phyloP scores from a whole-genome alignment of 2,113 vertebrate species.

The Pelusios castaneus region DNA sequence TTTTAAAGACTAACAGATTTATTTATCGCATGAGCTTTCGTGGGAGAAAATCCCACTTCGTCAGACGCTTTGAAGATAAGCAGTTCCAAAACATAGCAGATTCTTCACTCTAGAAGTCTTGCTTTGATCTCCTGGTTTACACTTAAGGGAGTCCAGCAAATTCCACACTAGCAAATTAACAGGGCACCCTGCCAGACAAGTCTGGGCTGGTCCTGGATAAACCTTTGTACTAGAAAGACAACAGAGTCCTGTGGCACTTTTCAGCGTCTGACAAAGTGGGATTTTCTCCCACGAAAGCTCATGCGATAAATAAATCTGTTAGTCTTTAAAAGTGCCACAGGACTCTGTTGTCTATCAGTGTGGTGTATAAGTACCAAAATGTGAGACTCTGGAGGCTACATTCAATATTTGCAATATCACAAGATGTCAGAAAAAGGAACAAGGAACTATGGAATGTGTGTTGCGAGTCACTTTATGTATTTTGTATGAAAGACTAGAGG shows the following conservation, averaged over 20 bases:
- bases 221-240: fast-evolving
- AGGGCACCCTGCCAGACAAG: background rate
- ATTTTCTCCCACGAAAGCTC: no score
- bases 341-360: no score
- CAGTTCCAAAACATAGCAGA: fast-evolving
- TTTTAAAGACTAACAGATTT: no score
- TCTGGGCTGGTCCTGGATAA: background rate
- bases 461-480: background rate
- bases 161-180: background rate
- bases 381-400: background rate
- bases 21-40: no score
- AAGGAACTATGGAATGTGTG: background rate
- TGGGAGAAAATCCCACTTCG: no score
- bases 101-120: background rate
- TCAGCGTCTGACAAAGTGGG: no score
- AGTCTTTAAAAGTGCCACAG: no score
- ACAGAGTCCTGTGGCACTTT: no score
- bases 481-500: background rate
- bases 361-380: background rate
- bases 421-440: background rate
- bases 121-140: background rate
- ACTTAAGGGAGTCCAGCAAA: background rate
- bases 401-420: background rate
- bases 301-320: no score
- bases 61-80: no score